Base-by-base conservation (phyloP, 2,797 vertebrate genomes). In the Pangasius larnaudii region DNA sequence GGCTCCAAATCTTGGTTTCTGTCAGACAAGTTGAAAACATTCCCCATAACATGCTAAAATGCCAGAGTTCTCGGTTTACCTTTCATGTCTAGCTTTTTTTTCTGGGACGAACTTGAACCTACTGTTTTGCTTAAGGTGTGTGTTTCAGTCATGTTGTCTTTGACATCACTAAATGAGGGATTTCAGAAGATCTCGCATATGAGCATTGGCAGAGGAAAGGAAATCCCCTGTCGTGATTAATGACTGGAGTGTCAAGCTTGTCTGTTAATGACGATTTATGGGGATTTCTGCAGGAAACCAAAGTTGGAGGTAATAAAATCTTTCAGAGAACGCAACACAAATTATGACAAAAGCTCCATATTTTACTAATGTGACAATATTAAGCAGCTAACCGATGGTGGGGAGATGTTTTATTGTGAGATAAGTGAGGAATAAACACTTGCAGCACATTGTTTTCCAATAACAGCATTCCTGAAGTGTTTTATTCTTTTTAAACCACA, bases 181-280 rank as follows among this genome's bases (percentile, higher is more conserved):
- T 94, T 93, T 94, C 93, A 91, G 92, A 90, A 93, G 94, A 94
- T 94, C 94, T 92, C 93, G 89, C 84, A 86, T 93, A 91, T 92
- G 92, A 93, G 92, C 94, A 91, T 92, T 87, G 16, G 36, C 61
- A 91, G 74, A 77, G 91, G 90, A 93, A 93, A 93, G 91, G 92
- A 92, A 93, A 94, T 90, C 90, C 87, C 79, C 92, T 84, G 88
- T 89, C 87, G 85, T 94, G 95, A 96, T 95, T 92, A 95, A 95
- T 91, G 94, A 94, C 93, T 87, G 33, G 89, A 72, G 90, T 92
- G 95, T 95, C 94, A 93, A 77, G 79, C 88, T 91, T 91, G 92
- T 95, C 94, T 95, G 94, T 95, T 95, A 94, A 95, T 92, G 90
- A 94, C 95, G 94, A 96, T 96, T 96, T 95, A 96, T 96, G 94